Conservation (phyloP, 2,113 vertebrate species). For the Accipiter virgatus region DNA sequence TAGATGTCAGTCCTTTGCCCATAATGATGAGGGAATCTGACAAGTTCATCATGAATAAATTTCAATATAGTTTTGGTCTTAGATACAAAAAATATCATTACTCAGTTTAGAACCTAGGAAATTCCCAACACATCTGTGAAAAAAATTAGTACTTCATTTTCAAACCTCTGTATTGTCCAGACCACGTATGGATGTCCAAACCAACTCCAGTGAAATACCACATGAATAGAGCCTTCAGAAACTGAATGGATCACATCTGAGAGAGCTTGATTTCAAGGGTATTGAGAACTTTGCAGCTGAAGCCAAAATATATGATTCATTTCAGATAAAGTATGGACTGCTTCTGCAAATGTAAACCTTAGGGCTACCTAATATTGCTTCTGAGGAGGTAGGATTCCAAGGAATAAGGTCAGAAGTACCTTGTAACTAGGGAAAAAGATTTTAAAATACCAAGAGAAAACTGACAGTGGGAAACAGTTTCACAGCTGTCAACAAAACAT, state of each 20-base stretch:
- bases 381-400: background rate
- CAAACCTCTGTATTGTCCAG: background rate
- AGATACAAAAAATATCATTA: background rate
- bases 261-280: background rate
- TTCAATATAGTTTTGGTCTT: background rate
- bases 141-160: background rate
- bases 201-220: background rate
- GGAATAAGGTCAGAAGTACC: conserved; percentile 1
- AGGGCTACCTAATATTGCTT: background rate
- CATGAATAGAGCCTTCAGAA: background rate
- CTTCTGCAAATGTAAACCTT: conserved; percentile 40
- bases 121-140: background rate
- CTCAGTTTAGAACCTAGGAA: background rate
- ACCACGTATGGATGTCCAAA: background rate
- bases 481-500: background rate
- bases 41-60: background rate
- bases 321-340: background rate
- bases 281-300: background rate
- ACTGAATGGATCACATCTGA: background rate
- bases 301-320: conserved; percentile 12
- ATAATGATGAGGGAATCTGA: background rate
- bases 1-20: background rate
- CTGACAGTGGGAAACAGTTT: conserved; percentile 1
- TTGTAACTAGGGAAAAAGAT: background rate
- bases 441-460: conserved; percentile 22